Base-by-base conservation (phyloP, 2,113 vertebrate genomes). In the Herpailurus yagouaroundi region DNA sequence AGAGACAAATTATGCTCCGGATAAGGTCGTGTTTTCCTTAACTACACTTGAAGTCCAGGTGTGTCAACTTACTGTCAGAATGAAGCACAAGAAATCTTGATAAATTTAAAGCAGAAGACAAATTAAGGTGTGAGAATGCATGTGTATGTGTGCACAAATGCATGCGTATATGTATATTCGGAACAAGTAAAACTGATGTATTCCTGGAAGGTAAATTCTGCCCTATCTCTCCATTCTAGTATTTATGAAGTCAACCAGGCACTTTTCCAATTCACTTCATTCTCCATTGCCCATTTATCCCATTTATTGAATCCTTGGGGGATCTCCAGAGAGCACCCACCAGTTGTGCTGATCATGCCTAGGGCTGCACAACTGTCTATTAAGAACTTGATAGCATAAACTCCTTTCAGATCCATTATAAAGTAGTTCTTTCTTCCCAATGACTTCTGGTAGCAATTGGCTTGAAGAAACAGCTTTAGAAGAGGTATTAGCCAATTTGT, bases 261-360 rank as follows among this genome's bases (percentile, higher is more conserved):
- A 92, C 33, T 97, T 96, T 97, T 91, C 89, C 93, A 95, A 92
- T 66, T 95, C 93, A 88, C 71, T 86, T 97, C 79, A 77, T 97
- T 95, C 76, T 93, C 89, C 71, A 86, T 66, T 94, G 87, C 60
- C 79, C 79, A 91, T 97, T 97, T 96, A 97, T 97, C 66, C 69
- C 69, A 73, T 79, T 88, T 92, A 81, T 89, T 82, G 50, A 86
- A 36, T 92, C 89, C 92, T 92, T 64, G 12, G 87, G 97, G 95
- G 57, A 74, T 71, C 71, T 92, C 60, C 66, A 89, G 57, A 57
- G 41, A 96, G 80, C 80, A 94, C 83, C 95, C 90, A 95, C 69
- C 36, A 93, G 69, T 95, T 83, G 69, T 73, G 64, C 50, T 0
- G 7, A 83, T 76, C 92, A 73, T n/a, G 68, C 77, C 71, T 31